These are phyloP conservation scores for Zhuqinia jingwanae DNA, from an alignment of 2,888 invertebrate genomes.

Conservation along the genomic window DNA sequence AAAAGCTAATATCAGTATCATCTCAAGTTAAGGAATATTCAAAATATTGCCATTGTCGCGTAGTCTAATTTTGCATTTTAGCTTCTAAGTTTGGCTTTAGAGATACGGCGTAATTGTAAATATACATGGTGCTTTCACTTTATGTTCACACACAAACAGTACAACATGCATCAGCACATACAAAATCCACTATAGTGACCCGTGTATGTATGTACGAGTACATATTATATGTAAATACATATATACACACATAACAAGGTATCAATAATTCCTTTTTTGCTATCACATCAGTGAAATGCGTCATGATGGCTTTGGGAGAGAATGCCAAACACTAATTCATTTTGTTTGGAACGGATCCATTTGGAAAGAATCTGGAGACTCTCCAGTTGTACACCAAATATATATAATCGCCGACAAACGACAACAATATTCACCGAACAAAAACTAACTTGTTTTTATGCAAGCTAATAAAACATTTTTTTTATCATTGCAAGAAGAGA, in stretches of 20 bases:
- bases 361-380: slow-evolving; percentile 33
- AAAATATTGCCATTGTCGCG: not conserved
- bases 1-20: no score
- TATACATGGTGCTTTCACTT: no score
- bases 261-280: slow-evolving; percentile 28
- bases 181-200: no score
- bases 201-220: no score
- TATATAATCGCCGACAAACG: slow-evolving; percentile 13
- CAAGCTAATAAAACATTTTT: slow-evolving; percentile 37
- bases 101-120: no score
- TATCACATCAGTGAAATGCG: slow-evolving; percentile 50
- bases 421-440: slow-evolving; percentile 27
- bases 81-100: no score
- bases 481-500: no score
- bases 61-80: no score
- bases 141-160: no score
- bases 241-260: not conserved
- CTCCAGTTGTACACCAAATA: slow-evolving; percentile 11
- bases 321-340: slow-evolving; percentile 66
- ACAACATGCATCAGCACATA: no score
- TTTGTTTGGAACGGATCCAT: slow-evolving; percentile 63
- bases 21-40: not conserved
- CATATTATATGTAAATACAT: no score
- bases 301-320: slow-evolving; percentile 45
- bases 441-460: slow-evolving; percentile 44